Evolutionary conservation across 2,797 vertebrate species (phyloP).

Genomic region (Apodemus agrarius): DNA sequence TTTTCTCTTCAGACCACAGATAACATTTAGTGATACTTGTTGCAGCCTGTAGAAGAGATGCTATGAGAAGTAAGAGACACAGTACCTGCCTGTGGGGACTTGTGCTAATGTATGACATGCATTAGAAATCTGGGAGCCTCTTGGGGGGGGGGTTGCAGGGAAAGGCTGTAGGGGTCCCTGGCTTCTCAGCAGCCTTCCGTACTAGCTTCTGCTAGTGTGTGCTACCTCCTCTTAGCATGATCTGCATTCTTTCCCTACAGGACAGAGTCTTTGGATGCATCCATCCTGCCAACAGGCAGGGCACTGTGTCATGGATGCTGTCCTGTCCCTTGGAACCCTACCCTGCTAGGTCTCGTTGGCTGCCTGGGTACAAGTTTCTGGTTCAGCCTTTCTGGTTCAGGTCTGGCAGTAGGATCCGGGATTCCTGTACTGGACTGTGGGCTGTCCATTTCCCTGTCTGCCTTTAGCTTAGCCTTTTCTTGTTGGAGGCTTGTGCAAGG

Average conservation of each 20-base stretch:
- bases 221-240: not conserved
- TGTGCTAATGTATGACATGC: fast-evolving
- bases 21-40: not conserved
- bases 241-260: not conserved
- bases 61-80: not conserved
- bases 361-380: not conserved
- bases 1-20: not conserved
- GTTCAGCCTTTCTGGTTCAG: fast-evolving
- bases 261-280: not conserved
- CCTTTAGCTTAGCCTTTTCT: not conserved
- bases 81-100: fast-evolving
- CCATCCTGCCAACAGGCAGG: not conserved
- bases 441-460: not conserved
- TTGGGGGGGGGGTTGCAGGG: not conserved
- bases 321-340: not conserved
- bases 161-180: not conserved
- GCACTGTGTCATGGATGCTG: not conserved
- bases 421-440: not conserved
- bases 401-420: not conserved
- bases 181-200: not conserved
- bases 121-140: not conserved
- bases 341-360: not conserved
- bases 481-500: constrained; percentile 57
- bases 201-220: not conserved
- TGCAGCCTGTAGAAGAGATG: no score